These are phyloP conservation scores for Eurystomus glaucurus DNA, from an alignment of 2,797 vertebrate genomes.

Conservation along the genomic window DNA sequence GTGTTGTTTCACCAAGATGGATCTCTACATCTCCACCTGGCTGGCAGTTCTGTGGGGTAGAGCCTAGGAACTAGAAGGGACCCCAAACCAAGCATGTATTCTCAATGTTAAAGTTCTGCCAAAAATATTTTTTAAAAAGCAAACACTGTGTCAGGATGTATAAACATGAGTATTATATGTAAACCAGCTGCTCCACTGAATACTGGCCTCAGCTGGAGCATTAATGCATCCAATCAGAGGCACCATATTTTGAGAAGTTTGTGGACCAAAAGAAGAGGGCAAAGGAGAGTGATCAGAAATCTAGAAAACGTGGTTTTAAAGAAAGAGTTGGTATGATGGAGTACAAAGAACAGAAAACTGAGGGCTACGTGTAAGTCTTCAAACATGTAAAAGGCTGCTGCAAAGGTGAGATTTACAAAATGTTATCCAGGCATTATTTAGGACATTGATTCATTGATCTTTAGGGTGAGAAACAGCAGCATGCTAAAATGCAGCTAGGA, in stretches of 20 bases:
- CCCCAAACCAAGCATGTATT: not conserved
- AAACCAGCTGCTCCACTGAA: constrained; percentile 62
- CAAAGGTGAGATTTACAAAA: not conserved
- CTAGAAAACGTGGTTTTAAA: not conserved
- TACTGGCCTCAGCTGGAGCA: constrained; percentile 27
- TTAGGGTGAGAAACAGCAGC: not conserved
- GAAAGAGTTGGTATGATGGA: not conserved
- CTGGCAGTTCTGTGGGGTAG: not conserved
- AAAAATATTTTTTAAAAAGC: constrained; percentile 50
- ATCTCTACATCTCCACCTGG: not conserved
- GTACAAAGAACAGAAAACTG: not conserved
- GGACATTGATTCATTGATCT: not conserved
- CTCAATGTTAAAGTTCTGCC: constrained; percentile 21
- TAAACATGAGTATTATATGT: constrained; percentile 64
- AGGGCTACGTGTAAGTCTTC: not conserved
- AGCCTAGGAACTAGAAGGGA: not conserved
- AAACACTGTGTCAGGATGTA: constrained; percentile 54
- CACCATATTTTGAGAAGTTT: constrained; percentile 38
- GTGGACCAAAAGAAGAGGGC: not conserved
- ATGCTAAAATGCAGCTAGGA: not conserved
- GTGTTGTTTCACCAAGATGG: not conserved
- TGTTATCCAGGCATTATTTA: not conserved
- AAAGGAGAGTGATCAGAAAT: constrained; percentile 13
- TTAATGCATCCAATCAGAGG: constrained; percentile 59
- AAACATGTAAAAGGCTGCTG: not conserved